A percentile compares a stretch with the other conserved stretches of the same genome.
Conservation (phyloP, 2,797 vertebrate genomes). For the Nyctalus aviator region DNA sequence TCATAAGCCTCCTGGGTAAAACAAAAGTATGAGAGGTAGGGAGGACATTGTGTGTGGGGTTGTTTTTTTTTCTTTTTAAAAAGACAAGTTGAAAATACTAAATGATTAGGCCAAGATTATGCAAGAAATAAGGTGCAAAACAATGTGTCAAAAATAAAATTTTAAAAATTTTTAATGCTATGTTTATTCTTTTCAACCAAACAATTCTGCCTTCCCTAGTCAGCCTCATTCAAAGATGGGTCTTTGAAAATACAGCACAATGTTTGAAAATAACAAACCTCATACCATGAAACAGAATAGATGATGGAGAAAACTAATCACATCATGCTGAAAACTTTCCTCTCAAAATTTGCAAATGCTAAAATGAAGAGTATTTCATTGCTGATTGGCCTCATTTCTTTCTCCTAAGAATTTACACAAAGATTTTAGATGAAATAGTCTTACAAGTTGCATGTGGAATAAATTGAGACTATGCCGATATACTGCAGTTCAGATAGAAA, state of each 20-base stretch:
- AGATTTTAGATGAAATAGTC: slow-evolving; percentile 60
- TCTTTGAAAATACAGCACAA: slow-evolving; percentile 28
- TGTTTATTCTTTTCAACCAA: neutral
- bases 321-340: neutral
- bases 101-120: neutral
- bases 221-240: neutral
- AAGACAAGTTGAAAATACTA: neutral
- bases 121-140: neutral
- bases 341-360: neutral
- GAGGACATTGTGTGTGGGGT: neutral
- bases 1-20: neutral
- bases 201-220: neutral
- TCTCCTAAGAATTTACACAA: neutral
- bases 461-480: neutral
- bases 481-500: slow-evolving; percentile 23
- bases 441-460: neutral
- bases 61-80: neutral
- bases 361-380: slow-evolving; percentile 21
- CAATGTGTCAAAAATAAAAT: slow-evolving; percentile 53
- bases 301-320: neutral
- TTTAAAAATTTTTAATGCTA: neutral
- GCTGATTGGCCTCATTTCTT: neutral
- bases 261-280: neutral
- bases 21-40: neutral
- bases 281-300: neutral